Evolutionary conservation across 2,888 invertebrate genomes (phyloP).

Genomic region (Amaurobius ferox): DNA sequence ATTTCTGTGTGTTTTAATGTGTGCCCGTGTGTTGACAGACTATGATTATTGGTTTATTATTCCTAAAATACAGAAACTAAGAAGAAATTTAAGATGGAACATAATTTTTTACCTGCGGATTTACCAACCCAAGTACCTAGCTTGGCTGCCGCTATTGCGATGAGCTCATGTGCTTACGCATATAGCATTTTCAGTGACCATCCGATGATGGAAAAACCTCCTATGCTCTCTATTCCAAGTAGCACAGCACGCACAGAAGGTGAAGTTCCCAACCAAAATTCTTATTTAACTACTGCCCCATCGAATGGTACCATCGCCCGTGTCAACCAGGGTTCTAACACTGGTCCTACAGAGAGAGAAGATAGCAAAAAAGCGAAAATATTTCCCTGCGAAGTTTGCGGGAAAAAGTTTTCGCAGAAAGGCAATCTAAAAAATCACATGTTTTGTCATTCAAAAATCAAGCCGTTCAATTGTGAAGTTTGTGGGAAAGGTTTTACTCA

Average conservation of each 20-base stretch:
- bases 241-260: constrained; percentile 65
- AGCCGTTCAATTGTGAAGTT: constrained; percentile 71
- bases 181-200: constrained; percentile 72
- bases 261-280: constrained; percentile 59
- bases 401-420: constrained; percentile 72
- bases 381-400: constrained; percentile 73
- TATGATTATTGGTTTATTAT: constrained; percentile 52
- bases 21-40: constrained; percentile 41
- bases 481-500: constrained; percentile 72
- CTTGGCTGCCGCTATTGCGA: constrained; percentile 71
- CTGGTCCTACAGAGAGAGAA: constrained; percentile 36
- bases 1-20: constrained; percentile 57
- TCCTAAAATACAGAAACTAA: constrained; percentile 48
- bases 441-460: constrained; percentile 68
- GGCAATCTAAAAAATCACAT: constrained; percentile 70
- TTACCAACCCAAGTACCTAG: constrained; percentile 70
- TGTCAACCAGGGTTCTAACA: constrained; percentile 23
- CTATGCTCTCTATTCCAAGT: constrained; percentile 65
- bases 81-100: constrained; percentile 65
- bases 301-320: constrained; percentile 52
- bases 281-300: constrained; percentile 61
- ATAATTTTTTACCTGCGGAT: constrained; percentile 69
- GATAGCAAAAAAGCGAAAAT: constrained; percentile 69
- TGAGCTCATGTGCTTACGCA: constrained; percentile 71
- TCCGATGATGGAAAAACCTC: constrained; percentile 69